A percentile compares a stretch with the other conserved stretches of the same genome.
Evolutionary conservation across 1,140 invertebrate species (phyloP).

Genomic region (Batillaria attramentaria): DNA sequence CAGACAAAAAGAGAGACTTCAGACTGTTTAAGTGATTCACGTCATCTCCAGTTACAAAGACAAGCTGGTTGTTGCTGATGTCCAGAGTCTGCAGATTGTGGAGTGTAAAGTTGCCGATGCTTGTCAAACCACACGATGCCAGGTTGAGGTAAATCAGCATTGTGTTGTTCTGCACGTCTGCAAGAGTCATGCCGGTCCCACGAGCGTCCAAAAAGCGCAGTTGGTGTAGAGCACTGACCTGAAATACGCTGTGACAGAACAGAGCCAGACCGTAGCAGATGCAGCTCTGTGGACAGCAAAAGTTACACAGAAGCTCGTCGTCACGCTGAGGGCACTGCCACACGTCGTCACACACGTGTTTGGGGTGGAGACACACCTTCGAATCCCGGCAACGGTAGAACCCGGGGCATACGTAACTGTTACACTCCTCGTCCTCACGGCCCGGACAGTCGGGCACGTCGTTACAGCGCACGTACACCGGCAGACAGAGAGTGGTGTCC

Average conservation of each 20-base stretch:
- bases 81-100: slow-evolving; percentile 31
- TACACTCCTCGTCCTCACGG: slow-evolving; percentile 29
- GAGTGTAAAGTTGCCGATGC: not conserved
- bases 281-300: slow-evolving; percentile 28
- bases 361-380: slow-evolving; percentile 22
- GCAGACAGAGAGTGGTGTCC: slow-evolving; percentile 17
- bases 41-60: not conserved
- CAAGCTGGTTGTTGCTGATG: slow-evolving; percentile 25
- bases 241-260: slow-evolving; percentile 3
- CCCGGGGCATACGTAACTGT: slow-evolving; percentile 15
- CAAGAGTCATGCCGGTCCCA: not conserved
- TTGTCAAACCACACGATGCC: not conserved
- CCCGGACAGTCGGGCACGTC: slow-evolving; percentile 29
- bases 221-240: not conserved
- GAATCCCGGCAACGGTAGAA: slow-evolving; percentile 31
- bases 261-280: slow-evolving; percentile 26
- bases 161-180: not conserved
- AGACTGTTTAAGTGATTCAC: not conserved
- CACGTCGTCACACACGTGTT: slow-evolving; percentile 32
- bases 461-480: slow-evolving; percentile 37
- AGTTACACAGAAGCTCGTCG: slow-evolving; percentile 33
- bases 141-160: slow-evolving; percentile 27
- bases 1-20: not conserved
- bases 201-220: slow-evolving; percentile 21
- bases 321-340: slow-evolving; percentile 39